Base-by-base conservation (phyloP, 2,113 vertebrate genomes). In the Hydrolagus affinis region DNA sequence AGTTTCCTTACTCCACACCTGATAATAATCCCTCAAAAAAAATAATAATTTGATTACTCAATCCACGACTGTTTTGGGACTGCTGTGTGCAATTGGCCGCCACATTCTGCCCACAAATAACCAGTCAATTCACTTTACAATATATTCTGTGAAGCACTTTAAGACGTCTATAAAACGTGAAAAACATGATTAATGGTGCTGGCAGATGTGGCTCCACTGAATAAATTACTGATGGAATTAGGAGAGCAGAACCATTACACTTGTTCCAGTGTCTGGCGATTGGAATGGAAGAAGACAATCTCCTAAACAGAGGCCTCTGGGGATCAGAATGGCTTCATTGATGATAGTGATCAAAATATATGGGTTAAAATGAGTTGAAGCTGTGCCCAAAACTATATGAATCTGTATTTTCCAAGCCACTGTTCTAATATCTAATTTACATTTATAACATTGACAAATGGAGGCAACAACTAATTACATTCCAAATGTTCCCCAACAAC, bases 401-500 rank as follows among this genome's bases (percentile, higher is more conserved):
- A 19, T 6, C 75, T 25, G n/a, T 60, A 59, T n/a, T n/a, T 59
- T 12, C 57, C 60, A 57, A 59, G 75, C 8, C 57, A 80, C 4
- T 80, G 77, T 62, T 25, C 14, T n/a, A n/a, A 80, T 23, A 60
- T 28, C 11, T 28, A 80, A 80, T 80, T 62, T 78, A 11, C 59
- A 78, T 23, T 60, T 62, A 62, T 21, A 75, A 56, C 30, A 28
- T 11, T 62, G 23, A 17, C 6, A 8, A 64, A 28, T 80, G 59
- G 14, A 28, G 57, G 59, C 76, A 62, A 78, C 76, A 80, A 56
- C 77, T 14, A 10, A 80, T 64, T 62, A 80, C 23, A 64, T 80
- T 80, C 76, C 23, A 28, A 56, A 75, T 8, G 73, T 44, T 44
- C 56, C 21, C 19, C 56, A 75, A 80, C 30, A 60, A 64, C 59